A percentile compares a stretch with the other conserved stretches of the same genome.
Evolutionary conservation across 1,140 invertebrate genomes (phyloP).

Genomic region (Hylyphantes graminicola): DNA sequence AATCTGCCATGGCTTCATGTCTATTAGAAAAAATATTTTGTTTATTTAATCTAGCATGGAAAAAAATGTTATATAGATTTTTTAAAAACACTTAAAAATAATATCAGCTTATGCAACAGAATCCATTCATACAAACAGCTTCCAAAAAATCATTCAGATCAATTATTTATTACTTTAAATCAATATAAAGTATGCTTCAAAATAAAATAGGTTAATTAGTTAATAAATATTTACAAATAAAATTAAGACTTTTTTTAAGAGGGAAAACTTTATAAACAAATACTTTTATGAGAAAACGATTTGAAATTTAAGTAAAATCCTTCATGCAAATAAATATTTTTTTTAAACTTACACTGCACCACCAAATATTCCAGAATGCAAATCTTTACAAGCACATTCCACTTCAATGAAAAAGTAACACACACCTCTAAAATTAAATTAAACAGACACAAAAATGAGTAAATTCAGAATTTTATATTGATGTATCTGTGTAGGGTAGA

Average conservation of each 20-base stretch:
- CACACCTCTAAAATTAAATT: conserved; percentile 75
- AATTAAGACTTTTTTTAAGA: background rate
- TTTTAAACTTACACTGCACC: conserved; percentile 73
- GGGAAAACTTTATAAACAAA: background rate
- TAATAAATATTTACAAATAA: background rate
- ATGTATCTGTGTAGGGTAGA: no score
- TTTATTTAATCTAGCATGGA: background rate
- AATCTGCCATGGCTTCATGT: conserved; percentile 88
- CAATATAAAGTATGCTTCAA: background rate
- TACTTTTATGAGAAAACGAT: background rate
- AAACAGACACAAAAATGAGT: background rate
- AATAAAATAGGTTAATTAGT: background rate
- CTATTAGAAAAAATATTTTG: conserved; percentile 63
- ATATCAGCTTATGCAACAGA: background rate
- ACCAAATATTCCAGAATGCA: conserved; percentile 96
- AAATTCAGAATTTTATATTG: no score
- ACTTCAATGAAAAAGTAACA: conserved; percentile 94
- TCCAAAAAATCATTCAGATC: no score
- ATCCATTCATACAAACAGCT: no score
- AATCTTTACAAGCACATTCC: conserved; percentile 87
- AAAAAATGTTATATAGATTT: background rate
- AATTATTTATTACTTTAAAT: background rate
- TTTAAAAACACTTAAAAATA: background rate
- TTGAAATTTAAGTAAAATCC: background rate
- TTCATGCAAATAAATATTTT: background rate